Evolutionary conservation across 2,797 vertebrate genomes (phyloP).

Genomic region (Arnoldichthys spilopterus): DNA sequence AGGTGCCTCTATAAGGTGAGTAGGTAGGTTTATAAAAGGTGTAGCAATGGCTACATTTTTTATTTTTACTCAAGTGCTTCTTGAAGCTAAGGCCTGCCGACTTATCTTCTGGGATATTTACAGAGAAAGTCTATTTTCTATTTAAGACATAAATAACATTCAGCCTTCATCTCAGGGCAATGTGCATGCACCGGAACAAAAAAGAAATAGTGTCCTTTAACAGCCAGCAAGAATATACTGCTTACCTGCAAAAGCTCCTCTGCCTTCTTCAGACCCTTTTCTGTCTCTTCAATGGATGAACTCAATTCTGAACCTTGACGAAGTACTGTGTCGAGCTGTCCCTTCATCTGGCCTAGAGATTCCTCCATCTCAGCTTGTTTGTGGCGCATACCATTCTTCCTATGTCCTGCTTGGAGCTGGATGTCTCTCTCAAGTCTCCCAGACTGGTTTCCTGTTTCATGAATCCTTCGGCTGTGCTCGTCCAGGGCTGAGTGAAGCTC

Average conservation of each 20-base stretch:
- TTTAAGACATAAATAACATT: too few species aligned
- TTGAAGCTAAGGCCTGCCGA: too few species aligned
- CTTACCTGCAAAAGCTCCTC: slow-evolving; percentile 83
- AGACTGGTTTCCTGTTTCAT: slow-evolving; percentile 72
- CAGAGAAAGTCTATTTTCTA: too few species aligned
- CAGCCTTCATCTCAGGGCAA: too few species aligned
- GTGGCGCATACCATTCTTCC: slow-evolving; percentile 57
- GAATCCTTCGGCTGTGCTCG: slow-evolving; percentile 75
- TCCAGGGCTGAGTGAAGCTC: slow-evolving; percentile 77
- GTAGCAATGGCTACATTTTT: too few species aligned
- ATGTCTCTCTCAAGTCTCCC: slow-evolving; percentile 80
- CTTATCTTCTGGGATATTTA: too few species aligned
- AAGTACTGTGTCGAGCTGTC: slow-evolving; percentile 81
- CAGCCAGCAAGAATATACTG: not conserved
- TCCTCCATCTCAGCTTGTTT: slow-evolving; percentile 62
- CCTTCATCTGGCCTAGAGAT: slow-evolving; percentile 77
- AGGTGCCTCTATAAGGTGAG: too few species aligned
- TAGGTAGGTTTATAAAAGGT: too few species aligned
- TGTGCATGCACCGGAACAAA: too few species aligned
- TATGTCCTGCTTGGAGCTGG: slow-evolving; percentile 61
- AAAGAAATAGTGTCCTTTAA: too few species aligned
- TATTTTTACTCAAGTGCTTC: too few species aligned
- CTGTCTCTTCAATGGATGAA: slow-evolving; percentile 72
- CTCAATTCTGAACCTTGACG: slow-evolving; percentile 79
- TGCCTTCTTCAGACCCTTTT: slow-evolving; percentile 75